These are phyloP conservation scores for Intellagama lesueurii DNA, from an alignment of 2,797 vertebrate genomes.

Conservation along the genomic window DNA sequence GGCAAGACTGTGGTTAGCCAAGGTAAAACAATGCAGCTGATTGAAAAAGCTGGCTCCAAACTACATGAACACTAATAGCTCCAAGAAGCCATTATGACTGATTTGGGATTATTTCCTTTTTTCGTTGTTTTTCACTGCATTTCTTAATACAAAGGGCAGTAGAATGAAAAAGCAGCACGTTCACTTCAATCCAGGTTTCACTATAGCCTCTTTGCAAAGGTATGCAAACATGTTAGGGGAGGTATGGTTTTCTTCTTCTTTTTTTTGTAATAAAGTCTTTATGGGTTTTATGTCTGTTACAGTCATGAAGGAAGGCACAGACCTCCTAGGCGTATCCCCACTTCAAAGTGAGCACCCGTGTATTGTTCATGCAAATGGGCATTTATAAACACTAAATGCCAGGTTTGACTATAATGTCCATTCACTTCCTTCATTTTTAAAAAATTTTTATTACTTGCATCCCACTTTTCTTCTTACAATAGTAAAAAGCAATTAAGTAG, in stretches of 20 bases:
- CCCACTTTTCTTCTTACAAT: too few relatives aligned
- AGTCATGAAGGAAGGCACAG: background rate
- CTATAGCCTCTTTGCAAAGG: background rate
- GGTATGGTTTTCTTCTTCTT: background rate
- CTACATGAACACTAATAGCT: slow-evolving; percentile 27
- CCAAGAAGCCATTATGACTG: slow-evolving; percentile 19
- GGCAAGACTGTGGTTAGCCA: slow-evolving; percentile 29
- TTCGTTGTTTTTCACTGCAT: background rate
- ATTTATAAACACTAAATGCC: background rate
- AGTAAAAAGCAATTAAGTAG: too few relatives aligned
- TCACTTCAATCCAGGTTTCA: background rate
- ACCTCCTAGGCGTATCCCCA: background rate
- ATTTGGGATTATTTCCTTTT: slow-evolving; percentile 34
- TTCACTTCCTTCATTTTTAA: too few relatives aligned
- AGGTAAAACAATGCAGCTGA: slow-evolving; percentile 38
- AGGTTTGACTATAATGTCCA: too few relatives aligned
- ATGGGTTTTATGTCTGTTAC: background rate
- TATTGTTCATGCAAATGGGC: background rate
- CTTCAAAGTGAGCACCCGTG: background rate
- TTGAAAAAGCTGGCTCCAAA: slow-evolving; percentile 34
- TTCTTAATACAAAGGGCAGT: slow-evolving; percentile 31
- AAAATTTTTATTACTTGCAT: too few relatives aligned
- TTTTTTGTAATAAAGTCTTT: background rate
- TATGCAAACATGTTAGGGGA: background rate
- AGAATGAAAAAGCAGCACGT: slow-evolving; percentile 10